Evolutionary conservation across 2,113 vertebrate genomes (phyloP).

Genomic region (Myanophis thanlyinensis): DNA sequence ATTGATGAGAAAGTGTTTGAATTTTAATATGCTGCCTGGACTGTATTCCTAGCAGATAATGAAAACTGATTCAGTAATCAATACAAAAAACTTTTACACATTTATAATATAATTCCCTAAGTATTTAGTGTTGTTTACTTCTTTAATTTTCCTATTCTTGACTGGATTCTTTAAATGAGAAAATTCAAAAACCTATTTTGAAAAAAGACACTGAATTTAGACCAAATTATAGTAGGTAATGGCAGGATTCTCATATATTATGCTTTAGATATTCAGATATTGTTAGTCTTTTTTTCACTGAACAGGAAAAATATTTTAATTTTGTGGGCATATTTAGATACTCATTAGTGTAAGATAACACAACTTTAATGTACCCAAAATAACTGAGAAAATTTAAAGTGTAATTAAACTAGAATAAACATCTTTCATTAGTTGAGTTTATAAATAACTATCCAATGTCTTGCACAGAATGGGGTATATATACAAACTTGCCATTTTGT

Average conservation of each 20-base stretch:
- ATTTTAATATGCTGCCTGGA: conserved; percentile 9
- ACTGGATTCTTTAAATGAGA: background rate
- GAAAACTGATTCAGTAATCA: conserved; percentile 34
- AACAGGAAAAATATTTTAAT: conserved; percentile 8
- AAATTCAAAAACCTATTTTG: background rate
- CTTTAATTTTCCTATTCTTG: background rate
- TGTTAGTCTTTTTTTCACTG: background rate
- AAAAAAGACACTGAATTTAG: conserved; percentile 13
- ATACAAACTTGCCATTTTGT: conserved; percentile 6
- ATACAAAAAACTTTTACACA: conserved; percentile 20
- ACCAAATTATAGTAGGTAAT: background rate
- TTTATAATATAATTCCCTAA: conserved; percentile 25
- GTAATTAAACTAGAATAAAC: conserved; percentile 7
- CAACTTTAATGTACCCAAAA: background rate
- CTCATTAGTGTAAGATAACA: background rate
- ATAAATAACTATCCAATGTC: background rate
- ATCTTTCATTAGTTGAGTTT: conserved; percentile 8
- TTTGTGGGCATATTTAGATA: background rate
- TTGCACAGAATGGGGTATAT: conserved; percentile 1
- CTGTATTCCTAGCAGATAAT: conserved; percentile 32
- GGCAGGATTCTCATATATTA: background rate
- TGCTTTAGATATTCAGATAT: background rate
- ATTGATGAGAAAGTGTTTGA: conserved; percentile 10
- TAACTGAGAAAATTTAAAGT: conserved; percentile 6
- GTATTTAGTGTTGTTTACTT: conserved; percentile 4